These are phyloP conservation scores for Phalacrocorax pelagicus DNA, from an alignment of 2,113 vertebrate genomes.

Conservation along the genomic window DNA sequence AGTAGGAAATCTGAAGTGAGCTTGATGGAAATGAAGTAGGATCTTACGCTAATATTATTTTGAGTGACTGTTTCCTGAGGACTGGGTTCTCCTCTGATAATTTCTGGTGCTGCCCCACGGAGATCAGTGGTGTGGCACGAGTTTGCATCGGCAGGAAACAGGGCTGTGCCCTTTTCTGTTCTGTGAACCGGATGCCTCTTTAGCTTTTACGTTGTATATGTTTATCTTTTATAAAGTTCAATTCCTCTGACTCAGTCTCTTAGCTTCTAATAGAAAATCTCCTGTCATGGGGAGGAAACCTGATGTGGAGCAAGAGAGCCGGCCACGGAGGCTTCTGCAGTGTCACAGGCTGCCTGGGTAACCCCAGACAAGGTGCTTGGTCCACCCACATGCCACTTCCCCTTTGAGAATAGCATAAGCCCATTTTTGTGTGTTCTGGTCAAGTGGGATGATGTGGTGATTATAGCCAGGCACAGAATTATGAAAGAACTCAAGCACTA, in stretches of 20 bases:
- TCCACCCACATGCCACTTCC: rapidly evolving
- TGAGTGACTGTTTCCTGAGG: not conserved
- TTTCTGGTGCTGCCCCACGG: rapidly evolving
- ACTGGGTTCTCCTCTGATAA: not conserved
- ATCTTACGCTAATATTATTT: not conserved
- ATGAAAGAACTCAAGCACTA: not conserved
- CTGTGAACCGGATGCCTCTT: rapidly evolving
- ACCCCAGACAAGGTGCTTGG: not conserved
- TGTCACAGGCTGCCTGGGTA: not conserved
- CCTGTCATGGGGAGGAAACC: not conserved
- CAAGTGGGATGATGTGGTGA: not conserved
- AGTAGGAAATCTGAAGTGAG: not conserved
- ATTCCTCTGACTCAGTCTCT: not conserved
- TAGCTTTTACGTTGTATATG: not conserved
- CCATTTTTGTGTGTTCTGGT: not conserved
- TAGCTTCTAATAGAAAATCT: not conserved
- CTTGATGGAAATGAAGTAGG: not conserved
- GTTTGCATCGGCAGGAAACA: not conserved
- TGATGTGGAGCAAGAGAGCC: rapidly evolving
- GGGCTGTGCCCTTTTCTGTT: not conserved
- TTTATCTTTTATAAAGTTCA: not conserved
- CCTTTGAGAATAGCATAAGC: not conserved
- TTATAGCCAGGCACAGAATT: not conserved
- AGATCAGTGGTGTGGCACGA: not conserved
- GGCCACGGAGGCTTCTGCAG: not conserved